phyloP scores from a whole-genome alignment of 2,797 vertebrate genomes.

The Aselliscus stoliczkanus region DNA sequence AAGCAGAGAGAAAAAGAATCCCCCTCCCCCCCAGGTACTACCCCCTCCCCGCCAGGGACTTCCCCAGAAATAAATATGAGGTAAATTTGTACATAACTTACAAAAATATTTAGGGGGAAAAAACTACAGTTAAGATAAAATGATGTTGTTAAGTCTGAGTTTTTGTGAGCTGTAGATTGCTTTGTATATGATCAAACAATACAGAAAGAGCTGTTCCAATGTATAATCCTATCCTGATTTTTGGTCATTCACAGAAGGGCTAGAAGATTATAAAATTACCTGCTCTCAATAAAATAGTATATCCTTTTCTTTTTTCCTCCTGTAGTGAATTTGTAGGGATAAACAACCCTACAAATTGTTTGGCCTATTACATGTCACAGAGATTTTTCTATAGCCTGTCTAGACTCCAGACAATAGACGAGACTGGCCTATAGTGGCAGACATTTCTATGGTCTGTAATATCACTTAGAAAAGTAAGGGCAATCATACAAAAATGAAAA shows the following conservation, averaged over 20 bases:
- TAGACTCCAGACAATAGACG: slow-evolving; percentile 78
- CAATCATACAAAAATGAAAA: slow-evolving; percentile 75
- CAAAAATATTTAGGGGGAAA: not conserved
- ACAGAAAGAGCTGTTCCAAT: slow-evolving; percentile 32
- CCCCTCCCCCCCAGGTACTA: too few relatives aligned
- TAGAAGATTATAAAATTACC: slow-evolving; percentile 70
- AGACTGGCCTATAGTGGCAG: slow-evolving; percentile 70
- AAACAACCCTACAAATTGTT: slow-evolving; percentile 71
- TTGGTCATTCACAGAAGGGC: slow-evolving; percentile 55
- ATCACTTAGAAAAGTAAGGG: slow-evolving; percentile 74
- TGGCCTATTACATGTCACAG: slow-evolving; percentile 73
- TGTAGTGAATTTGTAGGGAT: slow-evolving; percentile 63
- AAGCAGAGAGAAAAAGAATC: not conserved
- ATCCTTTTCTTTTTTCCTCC: slow-evolving; percentile 45
- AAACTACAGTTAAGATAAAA: slow-evolving; percentile 3
- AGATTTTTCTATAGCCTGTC: slow-evolving; percentile 75
- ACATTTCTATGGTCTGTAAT: slow-evolving; percentile 73
- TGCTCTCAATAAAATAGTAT: slow-evolving; percentile 63
- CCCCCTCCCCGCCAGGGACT: not conserved
- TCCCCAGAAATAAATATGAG: not conserved
- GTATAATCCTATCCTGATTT: slow-evolving; percentile 45
- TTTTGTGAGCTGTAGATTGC: slow-evolving; percentile 15
- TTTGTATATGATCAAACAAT: slow-evolving; percentile 37
- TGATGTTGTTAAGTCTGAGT: slow-evolving; percentile 14
- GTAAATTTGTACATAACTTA: slow-evolving; percentile 5